These are phyloP conservation scores for Ectemnius continuus DNA, from an alignment of 2,888 invertebrate species.

Conservation along the genomic window DNA sequence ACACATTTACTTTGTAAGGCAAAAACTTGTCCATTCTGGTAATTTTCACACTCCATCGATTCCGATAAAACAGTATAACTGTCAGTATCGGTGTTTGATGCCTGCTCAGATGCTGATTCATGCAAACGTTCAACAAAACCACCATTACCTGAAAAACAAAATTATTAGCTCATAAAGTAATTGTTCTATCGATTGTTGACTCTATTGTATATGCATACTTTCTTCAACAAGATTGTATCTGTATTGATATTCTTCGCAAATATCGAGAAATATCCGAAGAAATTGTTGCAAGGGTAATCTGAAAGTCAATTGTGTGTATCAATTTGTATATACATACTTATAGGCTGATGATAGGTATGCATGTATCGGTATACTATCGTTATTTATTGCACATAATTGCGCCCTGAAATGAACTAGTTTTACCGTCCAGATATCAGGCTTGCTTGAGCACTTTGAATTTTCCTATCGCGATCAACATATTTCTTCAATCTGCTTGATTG, in stretches of 20 bases:
- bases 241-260: neutral
- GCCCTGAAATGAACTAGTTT: neutral
- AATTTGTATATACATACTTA: neutral
- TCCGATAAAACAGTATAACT: too few species aligned
- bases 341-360: neutral
- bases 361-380: neutral
- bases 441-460: neutral
- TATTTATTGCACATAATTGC: neutral
- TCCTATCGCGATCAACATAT: neutral
- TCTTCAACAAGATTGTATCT: too few species aligned
- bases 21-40: too few species aligned
- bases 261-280: slow-evolving; percentile 5
- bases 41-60: too few species aligned
- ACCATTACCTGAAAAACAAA: too few species aligned
- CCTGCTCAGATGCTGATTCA: too few species aligned
- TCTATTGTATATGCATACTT: too few species aligned
- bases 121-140: too few species aligned
- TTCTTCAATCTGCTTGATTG: slow-evolving; percentile 5
- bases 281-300: slow-evolving; percentile 7
- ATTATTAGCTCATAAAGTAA: too few species aligned
- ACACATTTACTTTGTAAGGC: too few species aligned
- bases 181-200: too few species aligned
- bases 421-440: slow-evolving; percentile 6
- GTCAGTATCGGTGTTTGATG: too few species aligned
- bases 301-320: neutral